Evolutionary conservation across 1,140 invertebrate genomes (phyloP), one percentile per base, ranked within the genome.

Genomic region (Nasonia longicornis): DNA sequence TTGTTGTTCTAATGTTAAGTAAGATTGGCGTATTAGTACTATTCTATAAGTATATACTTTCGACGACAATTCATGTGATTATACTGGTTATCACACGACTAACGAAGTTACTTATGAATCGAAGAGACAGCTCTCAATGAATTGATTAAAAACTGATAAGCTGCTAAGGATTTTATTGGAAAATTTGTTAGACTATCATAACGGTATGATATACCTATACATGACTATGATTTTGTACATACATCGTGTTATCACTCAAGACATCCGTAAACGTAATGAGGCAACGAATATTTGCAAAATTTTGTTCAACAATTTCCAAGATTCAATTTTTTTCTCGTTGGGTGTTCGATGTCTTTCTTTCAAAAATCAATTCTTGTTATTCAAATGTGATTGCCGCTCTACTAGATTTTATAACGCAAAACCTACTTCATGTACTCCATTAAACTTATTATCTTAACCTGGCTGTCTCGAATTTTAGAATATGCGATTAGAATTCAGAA

Each of bases 331-430:
- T n/a, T 58, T 58, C 20, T 12, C 12, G 0, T 48, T 48, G 52
- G 6, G 52, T 58, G 16, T 20, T 58, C 16, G 52, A n/a, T 52
- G 20, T 16, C 16, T 58, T 58, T 58, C 16, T n/a, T 58, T n/a
- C 16, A 58, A 29, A n/a, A 66, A 42, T 20, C 8, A 31, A 31
- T 72, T 14, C 22, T 77, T 31, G 75, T 22, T 31, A 48, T 77
- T 81, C 77, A 48, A 77, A 63, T 77, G 52, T 48, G 66, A 64
- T 64, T 77, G 26, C 26, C 48, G 67, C 75, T 52, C 38, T 63
- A 58, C 29, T 79, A 77, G 66, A 81, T 79, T 82, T 79, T 83
- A 72, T 79, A 83, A 64, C 8, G n/a, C 16, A 45, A 64, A 48
- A 78, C 20, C 76, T 76, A 70, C 42, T 71, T 76, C 45, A 52